Conservation (phyloP, 2,113 vertebrate genomes). For the Chauna torquata region DNA sequence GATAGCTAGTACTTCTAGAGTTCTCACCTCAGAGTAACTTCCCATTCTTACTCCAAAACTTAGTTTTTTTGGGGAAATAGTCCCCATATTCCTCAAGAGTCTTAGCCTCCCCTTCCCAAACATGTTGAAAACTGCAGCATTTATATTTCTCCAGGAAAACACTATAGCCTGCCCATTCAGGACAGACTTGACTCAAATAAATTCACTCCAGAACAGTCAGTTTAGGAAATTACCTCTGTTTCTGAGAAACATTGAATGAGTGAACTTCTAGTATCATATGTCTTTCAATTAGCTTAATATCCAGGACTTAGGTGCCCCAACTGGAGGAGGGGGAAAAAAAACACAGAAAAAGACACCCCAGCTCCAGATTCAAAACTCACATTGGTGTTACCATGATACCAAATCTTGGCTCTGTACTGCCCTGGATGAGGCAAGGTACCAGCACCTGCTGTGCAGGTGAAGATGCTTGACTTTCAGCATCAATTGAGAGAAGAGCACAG, state of each 20-base stretch:
- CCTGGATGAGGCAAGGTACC: not conserved
- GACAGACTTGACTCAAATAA: not conserved
- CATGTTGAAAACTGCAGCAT: not conserved
- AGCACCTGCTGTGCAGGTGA: not conserved
- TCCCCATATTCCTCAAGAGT: not conserved
- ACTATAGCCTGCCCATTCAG: not conserved
- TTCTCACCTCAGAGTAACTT: not conserved
- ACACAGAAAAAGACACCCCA: not conserved
- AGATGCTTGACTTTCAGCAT: not conserved
- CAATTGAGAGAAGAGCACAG: not conserved
- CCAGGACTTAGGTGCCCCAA: not conserved
- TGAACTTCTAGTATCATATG: not conserved
- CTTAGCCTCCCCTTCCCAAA: not conserved
- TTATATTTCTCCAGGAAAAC: not conserved
- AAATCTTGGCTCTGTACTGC: not conserved
- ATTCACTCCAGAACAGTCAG: not conserved
- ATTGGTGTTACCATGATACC: not conserved
- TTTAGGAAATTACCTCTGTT: not conserved
- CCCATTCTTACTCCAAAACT: not conserved
- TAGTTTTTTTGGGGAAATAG: not conserved
- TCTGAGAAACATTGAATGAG: not conserved
- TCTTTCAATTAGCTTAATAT: not conserved
- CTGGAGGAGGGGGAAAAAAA: not conserved
- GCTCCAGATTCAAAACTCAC: not conserved
- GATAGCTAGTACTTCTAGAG: not conserved